Evolutionary conservation across 2,888 invertebrate genomes (phyloP).

Genomic region (Dendrolimus pini): DNA sequence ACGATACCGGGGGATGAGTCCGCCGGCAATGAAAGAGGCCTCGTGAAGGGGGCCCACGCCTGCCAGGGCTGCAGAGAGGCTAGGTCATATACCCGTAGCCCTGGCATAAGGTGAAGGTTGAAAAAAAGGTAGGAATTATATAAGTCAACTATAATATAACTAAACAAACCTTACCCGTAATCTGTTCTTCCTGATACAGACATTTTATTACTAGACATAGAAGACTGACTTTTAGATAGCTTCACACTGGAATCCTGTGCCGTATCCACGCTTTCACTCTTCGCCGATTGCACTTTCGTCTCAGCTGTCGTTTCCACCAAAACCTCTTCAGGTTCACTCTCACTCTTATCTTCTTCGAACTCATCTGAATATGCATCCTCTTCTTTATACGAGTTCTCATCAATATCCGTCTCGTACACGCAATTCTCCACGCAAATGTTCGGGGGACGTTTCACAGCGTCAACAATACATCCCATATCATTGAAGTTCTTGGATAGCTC

Average conservation of each 20-base stretch:
- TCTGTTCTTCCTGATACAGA: slow-evolving; percentile 44
- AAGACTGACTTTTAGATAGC: slow-evolving; percentile 50
- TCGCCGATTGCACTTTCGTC: slow-evolving; percentile 20
- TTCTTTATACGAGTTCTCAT: slow-evolving; percentile 28
- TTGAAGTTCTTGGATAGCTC: slow-evolving; percentile 59
- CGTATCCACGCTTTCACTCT: slow-evolving; percentile 21
- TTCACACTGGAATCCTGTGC: slow-evolving; percentile 34
- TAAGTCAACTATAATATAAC: not conserved
- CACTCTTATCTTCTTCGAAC: slow-evolving; percentile 64
- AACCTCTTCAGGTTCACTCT: slow-evolving; percentile 31
- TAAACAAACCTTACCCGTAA: slow-evolving; percentile 42
- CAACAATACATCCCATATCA: slow-evolving; percentile 68
- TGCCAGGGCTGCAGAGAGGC: too few species aligned
- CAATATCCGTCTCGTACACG: slow-evolving; percentile 49
- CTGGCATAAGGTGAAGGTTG: too few species aligned
- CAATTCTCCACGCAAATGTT: slow-evolving; percentile 63
- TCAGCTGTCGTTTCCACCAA: slow-evolving; percentile 7
- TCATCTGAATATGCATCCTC: slow-evolving; percentile 64
- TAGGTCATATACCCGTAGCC: too few species aligned
- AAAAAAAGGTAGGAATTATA: too few species aligned
- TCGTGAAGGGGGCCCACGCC: too few species aligned
- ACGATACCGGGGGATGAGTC: too few species aligned
- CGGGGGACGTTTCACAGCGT: slow-evolving; percentile 53
- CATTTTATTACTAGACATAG: slow-evolving; percentile 36
- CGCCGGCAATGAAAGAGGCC: too few species aligned